phyloP scores from a whole-genome alignment of 2,888 invertebrate species.

The Pilophorus perplexus region DNA sequence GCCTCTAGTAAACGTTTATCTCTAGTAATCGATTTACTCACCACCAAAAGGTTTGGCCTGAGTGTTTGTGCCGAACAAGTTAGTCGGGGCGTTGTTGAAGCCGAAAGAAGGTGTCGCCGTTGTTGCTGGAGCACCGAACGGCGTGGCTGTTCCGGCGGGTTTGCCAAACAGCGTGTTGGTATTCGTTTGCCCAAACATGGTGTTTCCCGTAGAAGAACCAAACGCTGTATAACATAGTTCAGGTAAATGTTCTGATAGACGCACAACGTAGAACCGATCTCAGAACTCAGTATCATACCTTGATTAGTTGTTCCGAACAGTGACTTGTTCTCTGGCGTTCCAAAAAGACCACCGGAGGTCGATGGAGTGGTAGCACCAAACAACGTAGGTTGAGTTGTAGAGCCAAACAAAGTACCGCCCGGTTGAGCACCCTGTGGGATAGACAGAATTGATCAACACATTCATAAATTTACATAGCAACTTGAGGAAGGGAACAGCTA shows the following conservation, averaged over 20 bases:
- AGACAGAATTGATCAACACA: not conserved
- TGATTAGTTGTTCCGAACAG: constrained; percentile 55
- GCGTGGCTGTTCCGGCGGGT: constrained; percentile 55
- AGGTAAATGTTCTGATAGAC: no score
- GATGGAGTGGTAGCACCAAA: constrained; percentile 49
- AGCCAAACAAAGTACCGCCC: constrained; percentile 56
- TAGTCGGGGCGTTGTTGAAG: constrained; percentile 52
- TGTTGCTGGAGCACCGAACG: constrained; percentile 55
- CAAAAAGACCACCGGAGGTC: constrained; percentile 56
- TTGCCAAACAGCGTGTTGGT: constrained; percentile 67
- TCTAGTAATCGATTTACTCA: no score
- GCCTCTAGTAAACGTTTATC: no score
- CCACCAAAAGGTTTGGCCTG: constrained; percentile 55
- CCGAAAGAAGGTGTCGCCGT: constrained; percentile 54
- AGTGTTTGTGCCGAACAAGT: constrained; percentile 54
- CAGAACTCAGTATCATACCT: constrained; percentile 51
- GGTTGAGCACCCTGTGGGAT: constrained; percentile 49
- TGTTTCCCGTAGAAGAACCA: constrained; percentile 46
- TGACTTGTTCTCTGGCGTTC: constrained; percentile 61
- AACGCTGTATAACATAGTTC: constrained; percentile 42
- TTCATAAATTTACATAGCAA: not conserved
- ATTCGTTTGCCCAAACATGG: constrained; percentile 55
- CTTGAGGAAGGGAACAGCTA: not conserved
- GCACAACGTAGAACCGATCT: no score
- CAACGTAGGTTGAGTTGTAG: constrained; percentile 49